phyloP scores from a whole-genome alignment of 1,140 invertebrate genomes.

The Drosophila lacertosa region DNA sequence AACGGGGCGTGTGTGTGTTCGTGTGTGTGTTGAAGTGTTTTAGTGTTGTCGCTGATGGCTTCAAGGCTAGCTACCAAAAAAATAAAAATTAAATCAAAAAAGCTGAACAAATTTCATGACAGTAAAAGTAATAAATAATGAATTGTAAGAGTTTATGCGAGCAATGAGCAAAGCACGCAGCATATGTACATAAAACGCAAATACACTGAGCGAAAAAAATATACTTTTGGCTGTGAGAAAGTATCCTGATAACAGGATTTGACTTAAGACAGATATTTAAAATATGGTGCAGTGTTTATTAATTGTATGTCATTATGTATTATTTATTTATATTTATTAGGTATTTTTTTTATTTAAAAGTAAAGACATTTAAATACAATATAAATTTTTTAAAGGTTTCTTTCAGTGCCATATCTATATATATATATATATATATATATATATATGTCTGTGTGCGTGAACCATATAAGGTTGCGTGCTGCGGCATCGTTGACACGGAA shows the following conservation, averaged over 20 bases:
- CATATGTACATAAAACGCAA: conserved; percentile 49
- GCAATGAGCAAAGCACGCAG: conserved; percentile 57
- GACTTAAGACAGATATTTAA: too few species aligned
- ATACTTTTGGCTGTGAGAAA: too few species aligned
- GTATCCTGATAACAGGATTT: too few species aligned
- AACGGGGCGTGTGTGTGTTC: background rate
- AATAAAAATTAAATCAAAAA: conserved; percentile 46
- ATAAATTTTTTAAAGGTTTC: too few species aligned
- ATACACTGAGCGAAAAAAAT: conserved; percentile 20
- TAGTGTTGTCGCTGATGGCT: conserved; percentile 49
- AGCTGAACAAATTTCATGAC: conserved; percentile 67
- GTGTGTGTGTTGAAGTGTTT: conserved; percentile 20
- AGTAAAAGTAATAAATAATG: conserved; percentile 76
- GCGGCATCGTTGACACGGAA: conserved; percentile 46
- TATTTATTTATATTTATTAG: too few species aligned
- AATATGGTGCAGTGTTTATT: too few species aligned
- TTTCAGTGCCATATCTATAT: conserved; percentile 17
- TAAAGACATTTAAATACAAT: too few species aligned
- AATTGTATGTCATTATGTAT: too few species aligned
- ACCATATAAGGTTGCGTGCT: conserved; percentile 59
- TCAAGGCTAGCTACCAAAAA: conserved; percentile 62
- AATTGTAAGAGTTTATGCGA: conserved; percentile 64
- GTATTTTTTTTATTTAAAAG: too few species aligned
- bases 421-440: background rate
- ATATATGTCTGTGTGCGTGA: conserved; percentile 9